Base-by-base conservation (phyloP, 2,113 vertebrate genomes). In the Fregetta grallaria region DNA sequence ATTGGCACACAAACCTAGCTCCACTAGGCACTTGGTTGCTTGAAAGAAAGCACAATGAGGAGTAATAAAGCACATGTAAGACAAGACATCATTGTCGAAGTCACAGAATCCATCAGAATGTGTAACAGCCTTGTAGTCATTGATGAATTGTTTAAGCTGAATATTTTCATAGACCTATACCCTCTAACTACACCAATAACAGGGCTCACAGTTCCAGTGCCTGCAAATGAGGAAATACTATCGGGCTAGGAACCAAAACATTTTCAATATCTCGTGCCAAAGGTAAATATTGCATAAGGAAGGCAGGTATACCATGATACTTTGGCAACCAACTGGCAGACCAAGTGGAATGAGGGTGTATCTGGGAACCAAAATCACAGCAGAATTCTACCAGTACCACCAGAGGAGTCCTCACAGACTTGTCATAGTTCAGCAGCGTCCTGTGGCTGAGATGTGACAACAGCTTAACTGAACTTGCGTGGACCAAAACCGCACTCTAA, bases 341-440 rank as follows among this genome's bases (percentile, higher is more conserved):
- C 7, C 8, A 56, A 29, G 23, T 20, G 11, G 20, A 90, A 59
- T 19, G 8, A 45, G 8, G 25, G n/a, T 4, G 11, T 10, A 11
- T 52, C 77, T 77, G 73, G 36, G 34, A 65, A 38, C 21, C 4
- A 65, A 94, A 93, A 40, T 34, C 40, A 38, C 25, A 52, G 23
- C 10, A 70, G 65, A 55, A 27, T n/a, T 53, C 9, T 4, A 3
- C 11, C n/a, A 45, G 32, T n/a, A 55, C 19, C n/a, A 25, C 18
- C 15, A 25, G 32, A 34, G 27, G 9, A 44, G 18, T 56, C 1
- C 18, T 73, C 72, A 63, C n/a, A 65, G 68, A 21, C 34, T 4
- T 3, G 1, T 61, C 36, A 58, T 5, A 59, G 36, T 32, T 32
- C 30, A 15, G 2, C 1, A 0, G 12, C 3, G 9, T 44, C 30